These are phyloP conservation scores for Enteromius argenteus DNA, from an alignment of 2,797 vertebrate species.

Conservation along the genomic window DNA sequence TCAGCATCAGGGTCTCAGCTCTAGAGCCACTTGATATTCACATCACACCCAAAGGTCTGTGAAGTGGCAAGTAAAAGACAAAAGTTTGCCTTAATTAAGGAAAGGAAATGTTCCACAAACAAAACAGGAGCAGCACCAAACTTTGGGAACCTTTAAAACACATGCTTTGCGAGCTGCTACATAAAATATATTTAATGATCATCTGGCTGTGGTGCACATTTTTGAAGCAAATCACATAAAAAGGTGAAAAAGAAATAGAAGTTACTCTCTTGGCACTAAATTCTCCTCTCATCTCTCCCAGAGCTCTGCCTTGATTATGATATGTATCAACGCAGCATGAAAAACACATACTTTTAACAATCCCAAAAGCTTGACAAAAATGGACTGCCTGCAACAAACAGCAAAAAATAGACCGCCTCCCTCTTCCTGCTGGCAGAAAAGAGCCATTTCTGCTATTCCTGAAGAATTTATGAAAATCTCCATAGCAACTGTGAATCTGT, in stretches of 20 bases:
- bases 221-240: background rate
- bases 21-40: constrained; percentile 81
- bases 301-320: background rate
- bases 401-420: constrained; percentile 8
- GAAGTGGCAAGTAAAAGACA: constrained; percentile 71
- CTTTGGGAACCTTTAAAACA: constrained; percentile 45
- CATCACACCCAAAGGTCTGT: constrained; percentile 80
- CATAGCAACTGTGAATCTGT: constrained; percentile 60
- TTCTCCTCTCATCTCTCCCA: background rate
- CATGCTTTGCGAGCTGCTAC: background rate
- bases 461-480: constrained; percentile 55
- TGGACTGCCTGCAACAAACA: constrained; percentile 2
- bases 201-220: background rate
- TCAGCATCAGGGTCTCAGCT: constrained; percentile 67
- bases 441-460: constrained; percentile 42
- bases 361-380: constrained; percentile 28
- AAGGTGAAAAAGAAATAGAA: background rate
- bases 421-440: constrained; percentile 37
- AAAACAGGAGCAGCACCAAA: constrained; percentile 63
- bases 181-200: background rate
- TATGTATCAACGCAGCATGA: background rate
- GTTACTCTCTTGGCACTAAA: background rate
- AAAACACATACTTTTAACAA: constrained; percentile 5
- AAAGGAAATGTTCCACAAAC: constrained; percentile 65
- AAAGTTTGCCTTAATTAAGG: constrained; percentile 68